Evolutionary conservation across 64 coral and sea anemone species (phyloP).

Genomic region (Stichodactyla helianthus): DNA sequence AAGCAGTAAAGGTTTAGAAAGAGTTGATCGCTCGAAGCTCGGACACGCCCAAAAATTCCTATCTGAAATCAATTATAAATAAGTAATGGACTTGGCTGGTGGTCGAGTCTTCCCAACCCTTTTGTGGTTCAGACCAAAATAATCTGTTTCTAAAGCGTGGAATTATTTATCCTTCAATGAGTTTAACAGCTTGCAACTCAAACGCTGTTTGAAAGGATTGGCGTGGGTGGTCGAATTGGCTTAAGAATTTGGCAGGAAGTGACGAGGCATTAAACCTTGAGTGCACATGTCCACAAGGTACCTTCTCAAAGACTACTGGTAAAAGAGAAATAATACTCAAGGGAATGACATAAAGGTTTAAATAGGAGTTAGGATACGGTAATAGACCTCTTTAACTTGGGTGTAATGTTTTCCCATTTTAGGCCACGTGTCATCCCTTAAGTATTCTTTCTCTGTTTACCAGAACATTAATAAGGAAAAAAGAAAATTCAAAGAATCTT

Average conservation of each 20-base stretch:
- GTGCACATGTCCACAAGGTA: neutral
- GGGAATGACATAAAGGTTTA: neutral
- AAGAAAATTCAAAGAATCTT: too few relatives aligned
- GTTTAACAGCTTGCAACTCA: neutral
- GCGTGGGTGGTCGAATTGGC: neutral
- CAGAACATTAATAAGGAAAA: too few relatives aligned
- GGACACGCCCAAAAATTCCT: too few relatives aligned
- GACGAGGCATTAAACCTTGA: neutral
- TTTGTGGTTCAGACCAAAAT: neutral
- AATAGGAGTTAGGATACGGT: too few relatives aligned
- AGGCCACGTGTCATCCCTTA: too few relatives aligned
- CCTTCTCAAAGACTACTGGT: neutral
- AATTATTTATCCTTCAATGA: neutral
- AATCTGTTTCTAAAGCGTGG: neutral
- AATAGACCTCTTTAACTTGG: too few relatives aligned
- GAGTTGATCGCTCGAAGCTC: too few relatives aligned
- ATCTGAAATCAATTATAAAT: neutral
- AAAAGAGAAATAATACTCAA: neutral
- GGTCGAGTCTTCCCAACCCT: neutral
- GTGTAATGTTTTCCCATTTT: too few relatives aligned
- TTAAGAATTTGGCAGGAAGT: neutral
- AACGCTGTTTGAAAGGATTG: neutral
- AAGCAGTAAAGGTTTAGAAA: too few relatives aligned
- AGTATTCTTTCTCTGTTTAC: too few relatives aligned
- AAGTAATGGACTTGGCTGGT: neutral